Conservation (phyloP, 2,797 vertebrate species). For the Geotrypetes seraphini region DNA sequence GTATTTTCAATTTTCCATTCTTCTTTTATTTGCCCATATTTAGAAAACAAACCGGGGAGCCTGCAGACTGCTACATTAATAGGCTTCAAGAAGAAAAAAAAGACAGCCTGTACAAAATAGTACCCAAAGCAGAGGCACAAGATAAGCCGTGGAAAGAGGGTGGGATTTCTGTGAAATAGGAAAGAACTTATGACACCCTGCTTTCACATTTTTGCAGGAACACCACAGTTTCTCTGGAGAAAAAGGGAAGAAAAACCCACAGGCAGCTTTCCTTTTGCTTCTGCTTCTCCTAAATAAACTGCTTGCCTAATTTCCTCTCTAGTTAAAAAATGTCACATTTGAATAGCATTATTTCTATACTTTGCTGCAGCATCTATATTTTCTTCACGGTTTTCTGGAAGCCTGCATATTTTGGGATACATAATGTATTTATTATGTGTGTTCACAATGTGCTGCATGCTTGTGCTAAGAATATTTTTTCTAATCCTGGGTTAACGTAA, state of each 20-base stretch:
- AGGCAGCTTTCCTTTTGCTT: constrained; percentile 50
- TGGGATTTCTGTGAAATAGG: constrained; percentile 57
- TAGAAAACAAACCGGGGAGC: too few species aligned
- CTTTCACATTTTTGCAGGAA: constrained; percentile 48
- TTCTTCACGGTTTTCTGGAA: background rate
- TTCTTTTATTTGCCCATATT: too few species aligned
- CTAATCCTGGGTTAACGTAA: too few species aligned
- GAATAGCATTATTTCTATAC: constrained; percentile 29
- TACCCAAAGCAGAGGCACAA: constrained; percentile 38
- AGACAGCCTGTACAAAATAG: background rate
- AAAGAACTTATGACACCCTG: constrained; percentile 41
- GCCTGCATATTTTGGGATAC: background rate
- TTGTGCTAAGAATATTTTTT: too few species aligned
- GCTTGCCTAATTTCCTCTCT: constrained; percentile 63
- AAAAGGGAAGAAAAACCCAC: constrained; percentile 42
- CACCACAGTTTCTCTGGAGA: constrained; percentile 39
- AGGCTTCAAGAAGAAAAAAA: constrained; percentile 1
- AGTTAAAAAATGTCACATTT: constrained; percentile 43
- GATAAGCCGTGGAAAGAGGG: constrained; percentile 27
- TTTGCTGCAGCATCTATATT: background rate
- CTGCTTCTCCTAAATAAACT: constrained; percentile 57
- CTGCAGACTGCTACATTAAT: background rate
- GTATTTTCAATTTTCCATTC: too few species aligned
- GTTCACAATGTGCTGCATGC: too few species aligned
- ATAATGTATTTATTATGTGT: too few species aligned